These are phyloP conservation scores for Prinia subflava DNA, from an alignment of 2,113 vertebrate genomes.

Conservation along the genomic window DNA sequence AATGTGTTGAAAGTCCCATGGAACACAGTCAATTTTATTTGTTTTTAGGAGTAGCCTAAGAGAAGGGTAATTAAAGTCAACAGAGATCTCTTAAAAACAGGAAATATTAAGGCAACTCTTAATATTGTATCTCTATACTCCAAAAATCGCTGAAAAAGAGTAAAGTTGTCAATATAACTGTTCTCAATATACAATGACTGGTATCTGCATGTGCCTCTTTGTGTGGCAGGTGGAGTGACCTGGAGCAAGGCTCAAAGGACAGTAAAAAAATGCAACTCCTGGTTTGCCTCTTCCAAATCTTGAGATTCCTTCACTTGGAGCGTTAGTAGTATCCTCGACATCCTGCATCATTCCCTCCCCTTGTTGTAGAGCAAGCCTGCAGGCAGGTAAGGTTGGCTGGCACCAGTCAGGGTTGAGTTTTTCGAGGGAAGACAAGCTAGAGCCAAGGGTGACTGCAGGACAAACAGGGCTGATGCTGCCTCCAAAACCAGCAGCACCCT, in stretches of 20 bases:
- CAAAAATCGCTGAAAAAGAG: not conserved
- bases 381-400: not conserved
- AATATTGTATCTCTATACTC: not conserved
- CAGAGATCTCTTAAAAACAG: not conserved
- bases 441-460: not conserved
- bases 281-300: not conserved
- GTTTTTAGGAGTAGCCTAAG: not conserved
- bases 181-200: not conserved
- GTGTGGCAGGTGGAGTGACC: not conserved
- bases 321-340: too few species aligned
- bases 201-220: not conserved
- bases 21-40: not conserved
- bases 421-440: not conserved
- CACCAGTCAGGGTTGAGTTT: not conserved
- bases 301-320: not conserved
- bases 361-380: not conserved
- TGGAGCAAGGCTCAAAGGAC: not conserved
- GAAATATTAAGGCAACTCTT: not conserved
- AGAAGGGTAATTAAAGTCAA: not conserved
- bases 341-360: not conserved
- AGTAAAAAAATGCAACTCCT: not conserved
- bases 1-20: not conserved
- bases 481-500: not conserved
- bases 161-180: not conserved
- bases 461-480: not conserved